These are phyloP conservation scores for Trichomalopsis sarcophagae DNA, from an alignment of 1,140 invertebrate genomes.

Conservation along the genomic window DNA sequence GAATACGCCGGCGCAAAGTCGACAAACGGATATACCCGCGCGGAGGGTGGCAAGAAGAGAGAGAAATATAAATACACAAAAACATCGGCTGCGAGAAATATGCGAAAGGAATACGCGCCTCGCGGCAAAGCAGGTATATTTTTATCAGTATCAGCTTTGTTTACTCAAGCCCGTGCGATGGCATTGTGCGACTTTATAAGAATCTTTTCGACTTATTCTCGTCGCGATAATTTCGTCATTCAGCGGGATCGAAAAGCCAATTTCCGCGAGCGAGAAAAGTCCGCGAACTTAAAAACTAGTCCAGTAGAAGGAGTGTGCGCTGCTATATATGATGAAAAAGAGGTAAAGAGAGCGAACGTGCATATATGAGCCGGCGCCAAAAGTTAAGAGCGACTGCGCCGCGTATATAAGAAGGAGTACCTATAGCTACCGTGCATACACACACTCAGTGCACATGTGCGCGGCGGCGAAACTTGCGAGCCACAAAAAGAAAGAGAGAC, in stretches of 20 bases:
- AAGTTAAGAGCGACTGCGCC: conserved; percentile 20
- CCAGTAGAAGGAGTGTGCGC: neutral
- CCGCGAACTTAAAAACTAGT: neutral
- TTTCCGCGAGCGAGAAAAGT: neutral
- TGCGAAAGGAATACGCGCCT: conserved; percentile 8
- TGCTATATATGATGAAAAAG: neutral
- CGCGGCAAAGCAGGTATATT: no score
- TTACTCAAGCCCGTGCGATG: no score
- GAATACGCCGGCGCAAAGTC: neutral
- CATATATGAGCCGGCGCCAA: conserved; percentile 23
- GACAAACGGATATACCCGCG: neutral
- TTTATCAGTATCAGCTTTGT: no score
- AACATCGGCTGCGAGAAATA: neutral
- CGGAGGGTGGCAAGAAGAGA: neutral
- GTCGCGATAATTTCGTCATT: neutral
- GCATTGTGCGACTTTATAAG: no score
- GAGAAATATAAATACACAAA: neutral
- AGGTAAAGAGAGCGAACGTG: conserved; percentile 3
- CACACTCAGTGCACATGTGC: neutral
- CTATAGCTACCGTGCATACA: neutral
- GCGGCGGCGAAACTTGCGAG: conserved; percentile 12
- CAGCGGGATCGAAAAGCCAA: neutral
- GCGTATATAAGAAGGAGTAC: neutral
- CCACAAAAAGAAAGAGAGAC: conserved; percentile 23
- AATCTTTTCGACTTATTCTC: no score